phyloP scores from a whole-genome alignment of 2,113 vertebrate genomes.

The Peromyscus leucopus region DNA sequence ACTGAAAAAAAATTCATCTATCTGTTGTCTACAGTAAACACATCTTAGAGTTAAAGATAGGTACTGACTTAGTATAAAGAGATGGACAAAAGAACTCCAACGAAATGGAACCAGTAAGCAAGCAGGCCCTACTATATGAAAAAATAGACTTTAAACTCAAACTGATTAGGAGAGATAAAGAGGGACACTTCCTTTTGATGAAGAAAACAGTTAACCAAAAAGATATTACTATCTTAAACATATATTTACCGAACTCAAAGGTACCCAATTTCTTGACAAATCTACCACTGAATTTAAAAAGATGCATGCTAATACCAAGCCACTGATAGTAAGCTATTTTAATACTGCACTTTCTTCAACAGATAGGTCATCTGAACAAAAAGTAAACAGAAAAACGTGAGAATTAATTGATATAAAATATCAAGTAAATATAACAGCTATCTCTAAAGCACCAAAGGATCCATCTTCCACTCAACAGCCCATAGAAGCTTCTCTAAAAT shows the following conservation, averaged over 20 bases:
- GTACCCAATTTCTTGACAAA: not conserved
- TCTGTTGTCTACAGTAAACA: not conserved
- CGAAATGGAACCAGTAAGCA: not conserved
- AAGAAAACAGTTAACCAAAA: not conserved
- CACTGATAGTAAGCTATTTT: not conserved
- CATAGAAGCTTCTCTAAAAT: not conserved
- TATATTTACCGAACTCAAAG: not conserved
- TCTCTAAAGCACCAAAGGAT: not conserved
- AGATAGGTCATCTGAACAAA: not conserved
- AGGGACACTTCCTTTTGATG: not conserved
- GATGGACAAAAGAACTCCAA: not conserved
- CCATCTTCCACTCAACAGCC: not conserved
- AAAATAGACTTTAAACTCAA: not conserved
- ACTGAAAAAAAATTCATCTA: not conserved
- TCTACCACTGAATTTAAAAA: not conserved
- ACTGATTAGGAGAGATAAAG: not conserved
- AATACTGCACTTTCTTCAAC: not conserved
- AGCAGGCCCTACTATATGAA: not conserved
- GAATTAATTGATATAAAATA: not conserved
- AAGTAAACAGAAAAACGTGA: not conserved
- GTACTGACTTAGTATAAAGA: not conserved
- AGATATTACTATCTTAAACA: not conserved
- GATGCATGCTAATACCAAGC: not conserved
- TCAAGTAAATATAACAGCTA: not conserved
- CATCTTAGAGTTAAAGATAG: not conserved